Conservation (phyloP, 2,797 vertebrate species). For the Erpetoichthys calabaricus region DNA sequence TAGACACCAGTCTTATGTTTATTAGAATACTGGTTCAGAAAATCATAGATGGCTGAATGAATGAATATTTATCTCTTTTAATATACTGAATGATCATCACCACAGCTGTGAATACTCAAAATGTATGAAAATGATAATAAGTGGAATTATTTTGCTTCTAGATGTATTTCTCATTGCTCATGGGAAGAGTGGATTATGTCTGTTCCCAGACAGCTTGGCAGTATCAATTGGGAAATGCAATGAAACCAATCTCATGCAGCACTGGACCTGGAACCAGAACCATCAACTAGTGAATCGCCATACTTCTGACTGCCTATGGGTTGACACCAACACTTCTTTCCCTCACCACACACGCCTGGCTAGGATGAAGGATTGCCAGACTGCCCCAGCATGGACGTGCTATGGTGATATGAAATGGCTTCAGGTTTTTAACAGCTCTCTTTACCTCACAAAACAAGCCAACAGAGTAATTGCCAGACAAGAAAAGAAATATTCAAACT, state of each 20-base stretch:
- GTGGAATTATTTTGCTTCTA: constrained; percentile 29
- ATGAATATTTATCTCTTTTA: too few relatives aligned
- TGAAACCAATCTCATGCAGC: constrained; percentile 40
- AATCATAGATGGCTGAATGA: too few relatives aligned
- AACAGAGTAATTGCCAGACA: constrained; percentile 42
- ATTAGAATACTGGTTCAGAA: too few relatives aligned
- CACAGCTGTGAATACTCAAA: too few relatives aligned
- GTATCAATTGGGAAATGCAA: constrained; percentile 51
- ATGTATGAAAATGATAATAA: too few relatives aligned
- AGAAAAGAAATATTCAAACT: constrained; percentile 50
- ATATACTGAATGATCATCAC: too few relatives aligned
- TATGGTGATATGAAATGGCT: constrained; percentile 42
- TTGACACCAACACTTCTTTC: constrained; percentile 27
- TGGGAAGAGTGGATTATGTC: constrained; percentile 48
- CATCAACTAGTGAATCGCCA: constrained; percentile 45
- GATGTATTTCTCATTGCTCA: constrained; percentile 66
- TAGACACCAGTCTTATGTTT: too few relatives aligned
- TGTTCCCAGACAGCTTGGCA: constrained; percentile 29
- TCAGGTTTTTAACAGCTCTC: constrained; percentile 43
- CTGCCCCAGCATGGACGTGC: constrained; percentile 62
- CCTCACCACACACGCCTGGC: constrained; percentile 36
- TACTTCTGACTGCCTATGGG: constrained; percentile 54
- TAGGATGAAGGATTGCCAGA: constrained; percentile 32
- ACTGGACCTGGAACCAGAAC: constrained; percentile 59
- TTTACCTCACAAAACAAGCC: constrained; percentile 66